phyloP scores from a whole-genome alignment of 2,113 vertebrate species.

The Campylomormyrus tamandua region DNA sequence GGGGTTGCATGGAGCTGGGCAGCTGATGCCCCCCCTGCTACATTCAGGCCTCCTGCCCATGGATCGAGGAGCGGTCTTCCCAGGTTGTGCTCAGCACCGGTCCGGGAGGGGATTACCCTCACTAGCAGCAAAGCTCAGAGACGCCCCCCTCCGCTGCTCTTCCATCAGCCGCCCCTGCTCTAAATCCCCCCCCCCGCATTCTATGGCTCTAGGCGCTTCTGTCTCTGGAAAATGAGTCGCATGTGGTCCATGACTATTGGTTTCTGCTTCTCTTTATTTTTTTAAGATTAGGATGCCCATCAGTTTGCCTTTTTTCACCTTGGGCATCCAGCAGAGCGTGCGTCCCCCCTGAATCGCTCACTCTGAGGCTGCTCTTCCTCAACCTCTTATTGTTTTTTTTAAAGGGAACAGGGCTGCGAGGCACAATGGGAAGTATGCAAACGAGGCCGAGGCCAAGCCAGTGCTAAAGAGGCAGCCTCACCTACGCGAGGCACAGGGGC shows the following conservation, averaged over 20 bases:
- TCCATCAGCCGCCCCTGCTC: too few species aligned
- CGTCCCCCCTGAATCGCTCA: neutral
- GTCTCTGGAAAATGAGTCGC: constrained; percentile 12
- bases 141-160: too few species aligned
- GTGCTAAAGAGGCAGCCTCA: neutral
- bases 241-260: constrained; percentile 32
- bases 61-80: too few species aligned
- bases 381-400: neutral
- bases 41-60: too few species aligned
- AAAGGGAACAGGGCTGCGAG: neutral
- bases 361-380: neutral
- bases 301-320: constrained; percentile 19
- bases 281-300: neutral
- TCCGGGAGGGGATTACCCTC: too few species aligned
- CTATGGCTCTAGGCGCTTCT: neutral
- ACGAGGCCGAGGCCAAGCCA: neutral
- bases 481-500: neutral
- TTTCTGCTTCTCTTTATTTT: constrained; percentile 21
- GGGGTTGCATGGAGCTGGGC: too few species aligned
- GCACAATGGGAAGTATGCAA: constrained; percentile 4
- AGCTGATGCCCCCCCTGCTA: too few species aligned
- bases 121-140: too few species aligned
- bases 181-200: neutral
- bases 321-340: neutral
- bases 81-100: too few species aligned